Evolutionary conservation across 30 jellyfish, hydroid and myxozoan species (phyloP).

Genomic region (Sanderia malayensis): DNA sequence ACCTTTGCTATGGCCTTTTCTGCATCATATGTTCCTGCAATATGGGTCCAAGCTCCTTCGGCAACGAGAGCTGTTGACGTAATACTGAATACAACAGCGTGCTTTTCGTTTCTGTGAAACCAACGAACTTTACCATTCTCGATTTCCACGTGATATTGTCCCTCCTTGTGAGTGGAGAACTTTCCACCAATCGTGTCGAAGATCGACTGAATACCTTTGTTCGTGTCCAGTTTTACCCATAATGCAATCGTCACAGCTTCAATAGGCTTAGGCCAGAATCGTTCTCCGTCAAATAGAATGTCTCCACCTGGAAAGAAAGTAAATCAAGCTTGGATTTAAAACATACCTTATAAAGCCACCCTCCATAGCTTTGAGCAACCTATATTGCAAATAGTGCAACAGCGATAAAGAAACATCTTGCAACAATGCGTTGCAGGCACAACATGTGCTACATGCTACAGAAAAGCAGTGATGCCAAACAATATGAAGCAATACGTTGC

Average conservation of each 20-base stretch:
- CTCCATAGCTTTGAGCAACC: no score
- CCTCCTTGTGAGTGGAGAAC: constrained; percentile 83
- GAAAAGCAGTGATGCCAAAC: no score
- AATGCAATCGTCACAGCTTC: constrained; percentile 85
- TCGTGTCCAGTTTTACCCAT: constrained; percentile 92
- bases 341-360: not conserved
- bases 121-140: constrained; percentile 86
- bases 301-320: constrained; percentile 85
- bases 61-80: constrained; percentile 59
- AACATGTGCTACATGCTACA: no score
- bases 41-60: constrained; percentile 78
- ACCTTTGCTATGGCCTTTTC: constrained; percentile 77
- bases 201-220: constrained; percentile 83
- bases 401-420: no score
- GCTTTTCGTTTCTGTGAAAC: constrained; percentile 88
- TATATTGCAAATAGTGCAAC: no score
- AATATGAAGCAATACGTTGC: no score
- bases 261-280: constrained; percentile 83
- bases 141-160: constrained; percentile 91
- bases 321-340: not conserved
- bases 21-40: constrained; percentile 86
- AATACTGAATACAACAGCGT: constrained; percentile 73
- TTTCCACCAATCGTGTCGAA: constrained; percentile 91
- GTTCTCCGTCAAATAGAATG: constrained; percentile 78
- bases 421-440: no score